These are phyloP conservation scores for Nymphalis io DNA, from an alignment of 1,140 invertebrate species.

Conservation along the genomic window DNA sequence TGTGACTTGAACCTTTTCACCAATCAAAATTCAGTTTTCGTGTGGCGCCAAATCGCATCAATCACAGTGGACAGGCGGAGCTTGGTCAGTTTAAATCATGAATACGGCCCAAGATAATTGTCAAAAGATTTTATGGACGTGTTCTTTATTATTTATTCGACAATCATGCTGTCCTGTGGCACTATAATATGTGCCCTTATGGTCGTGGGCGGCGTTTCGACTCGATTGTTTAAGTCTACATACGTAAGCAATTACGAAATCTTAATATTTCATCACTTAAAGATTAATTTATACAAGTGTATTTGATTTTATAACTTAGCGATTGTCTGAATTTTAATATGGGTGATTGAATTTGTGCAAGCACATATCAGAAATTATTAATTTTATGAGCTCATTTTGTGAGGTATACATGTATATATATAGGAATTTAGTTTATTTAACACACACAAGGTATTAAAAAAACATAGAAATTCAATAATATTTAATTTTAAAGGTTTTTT, in stretches of 20 bases:
- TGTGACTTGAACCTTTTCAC: slow-evolving; percentile 20
- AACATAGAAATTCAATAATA: no score
- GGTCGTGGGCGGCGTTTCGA: slow-evolving; percentile 6
- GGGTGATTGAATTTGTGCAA: neutral
- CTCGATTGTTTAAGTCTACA: neutral
- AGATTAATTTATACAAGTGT: neutral
- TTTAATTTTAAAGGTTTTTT: no score
- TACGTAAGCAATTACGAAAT: slow-evolving; percentile 10
- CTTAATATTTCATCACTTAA: neutral
- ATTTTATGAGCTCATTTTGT: neutral
- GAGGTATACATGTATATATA: no score
- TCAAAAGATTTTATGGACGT: slow-evolving; percentile 47
- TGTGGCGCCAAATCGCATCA: slow-evolving; percentile 45
- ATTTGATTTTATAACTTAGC: slow-evolving; percentile 1
- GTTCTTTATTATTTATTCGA: slow-evolving; percentile 39
- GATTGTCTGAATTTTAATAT: neutral
- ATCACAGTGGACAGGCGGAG: slow-evolving; percentile 63
- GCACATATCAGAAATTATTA: neutral
- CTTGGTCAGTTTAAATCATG: slow-evolving; percentile 56
- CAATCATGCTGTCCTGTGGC: slow-evolving; percentile 1
- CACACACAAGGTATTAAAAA: no score
- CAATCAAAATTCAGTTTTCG: slow-evolving; percentile 46
- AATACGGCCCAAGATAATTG: slow-evolving; percentile 48
- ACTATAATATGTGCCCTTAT: slow-evolving; percentile 1
- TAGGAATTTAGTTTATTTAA: no score